Evolutionary conservation across 2,888 invertebrate genomes (phyloP).

Genomic region (Coelinius sp.): DNA sequence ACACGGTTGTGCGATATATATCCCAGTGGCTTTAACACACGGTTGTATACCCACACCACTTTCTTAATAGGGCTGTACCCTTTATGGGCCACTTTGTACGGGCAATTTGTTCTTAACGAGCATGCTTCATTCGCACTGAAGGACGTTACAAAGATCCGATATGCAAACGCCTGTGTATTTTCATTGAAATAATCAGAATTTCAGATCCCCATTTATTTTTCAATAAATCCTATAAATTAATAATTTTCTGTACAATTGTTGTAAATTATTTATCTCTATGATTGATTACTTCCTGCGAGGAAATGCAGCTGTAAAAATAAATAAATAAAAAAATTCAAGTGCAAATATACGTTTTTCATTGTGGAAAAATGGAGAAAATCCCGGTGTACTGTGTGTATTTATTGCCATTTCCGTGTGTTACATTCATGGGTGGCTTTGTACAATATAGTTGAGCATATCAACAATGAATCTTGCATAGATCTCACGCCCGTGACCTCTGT

Average conservation of each 20-base stretch:
- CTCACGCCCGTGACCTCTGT: slow-evolving; percentile 64
- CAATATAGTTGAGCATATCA: slow-evolving; percentile 53
- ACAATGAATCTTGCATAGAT: slow-evolving; percentile 63
- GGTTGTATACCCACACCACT: slow-evolving; percentile 32
- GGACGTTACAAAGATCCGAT: slow-evolving; percentile 14
- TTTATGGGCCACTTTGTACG: slow-evolving; percentile 57
- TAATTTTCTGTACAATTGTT: background rate
- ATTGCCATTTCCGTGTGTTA: slow-evolving; percentile 40
- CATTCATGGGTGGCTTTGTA: slow-evolving; percentile 31
- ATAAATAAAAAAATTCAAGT: slow-evolving; percentile 27
- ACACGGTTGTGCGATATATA: slow-evolving; percentile 8
- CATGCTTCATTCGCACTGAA: slow-evolving; percentile 47
- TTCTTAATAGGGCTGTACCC: slow-evolving; percentile 59
- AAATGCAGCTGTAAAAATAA: slow-evolving; percentile 15
- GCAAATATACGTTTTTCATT: slow-evolving; percentile 22
- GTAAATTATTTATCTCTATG: slow-evolving; percentile 3
- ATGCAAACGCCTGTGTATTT: slow-evolving; percentile 1
- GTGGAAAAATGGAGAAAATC: slow-evolving; percentile 31
- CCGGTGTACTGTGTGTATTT: slow-evolving; percentile 3
- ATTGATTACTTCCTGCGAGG: slow-evolving; percentile 30
- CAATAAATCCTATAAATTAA: background rate
- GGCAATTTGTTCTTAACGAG: slow-evolving; percentile 61
- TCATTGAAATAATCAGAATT: background rate
- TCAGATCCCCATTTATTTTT: background rate
- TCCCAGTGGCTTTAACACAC: slow-evolving; percentile 34